Base-by-base conservation (phyloP, 2,888 invertebrate genomes). In the Phyto melanocephala region DNA sequence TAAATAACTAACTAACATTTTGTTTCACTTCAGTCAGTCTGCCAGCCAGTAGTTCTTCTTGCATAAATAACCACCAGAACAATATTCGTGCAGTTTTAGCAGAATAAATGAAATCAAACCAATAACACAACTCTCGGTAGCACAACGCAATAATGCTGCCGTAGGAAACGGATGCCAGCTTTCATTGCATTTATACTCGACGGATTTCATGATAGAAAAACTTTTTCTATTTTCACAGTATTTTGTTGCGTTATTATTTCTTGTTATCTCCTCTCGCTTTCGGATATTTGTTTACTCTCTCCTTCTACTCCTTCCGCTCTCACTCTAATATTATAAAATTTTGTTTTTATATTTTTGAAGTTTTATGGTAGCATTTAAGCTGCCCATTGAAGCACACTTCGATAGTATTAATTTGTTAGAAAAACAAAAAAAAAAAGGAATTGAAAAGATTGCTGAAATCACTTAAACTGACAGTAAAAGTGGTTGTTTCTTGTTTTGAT, bases 121-220 rank as follows among this genome's bases (percentile, higher is more conserved):
- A 60, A 68, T 6, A 35, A 47, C 15, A 63, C 62, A 47, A 52
- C 35, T 42, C 52, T 50, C 56, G 20, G 62, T 20, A 56, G 72
- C 35, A 50, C 52, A 58, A 68, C 33, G 62, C 20, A 56, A 79
- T 58, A 65, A 65, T 45, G 7, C 60, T 76, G 80, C 65, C 28
- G 35, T 50, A 70, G 71, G 80, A 80, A 80, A 71, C 75, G 80
- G 80, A 80, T 71, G 80, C 56, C 52, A 71, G 75, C 70, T 76
- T 83, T 77, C 75, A 81, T 78, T 81, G 71, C 75, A 68, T 71
- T 78, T 58, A 50, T 77, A 71, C 78, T 72, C 79, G 71, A 71
- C 71, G 83, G 70, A 83, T 75, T 78, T 80, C 74, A 65, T 50
- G 70, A 80, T 70, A 47, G 52, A 58, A 80, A 50, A 75, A 50